phyloP scores from a whole-genome alignment of 2,888 invertebrate species.

The Perdita meconis region DNA sequence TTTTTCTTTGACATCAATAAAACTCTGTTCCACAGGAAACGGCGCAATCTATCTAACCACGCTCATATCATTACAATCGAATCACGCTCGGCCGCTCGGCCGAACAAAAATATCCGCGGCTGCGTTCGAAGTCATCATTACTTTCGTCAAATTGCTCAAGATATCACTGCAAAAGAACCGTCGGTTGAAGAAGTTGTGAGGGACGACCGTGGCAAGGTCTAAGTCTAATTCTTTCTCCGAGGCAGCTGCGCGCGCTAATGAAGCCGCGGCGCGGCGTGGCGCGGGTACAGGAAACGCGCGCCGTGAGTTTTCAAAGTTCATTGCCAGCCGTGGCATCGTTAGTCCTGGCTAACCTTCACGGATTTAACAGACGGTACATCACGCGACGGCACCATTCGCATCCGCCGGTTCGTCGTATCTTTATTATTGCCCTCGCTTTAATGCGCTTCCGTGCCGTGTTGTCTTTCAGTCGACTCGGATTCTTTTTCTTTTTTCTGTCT shows the following conservation, averaged over 20 bases:
- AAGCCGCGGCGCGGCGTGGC: slow-evolving; percentile 42
- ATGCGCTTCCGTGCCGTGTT: slow-evolving; percentile 43
- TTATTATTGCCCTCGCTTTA: slow-evolving; percentile 58
- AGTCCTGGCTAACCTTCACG: slow-evolving; percentile 57
- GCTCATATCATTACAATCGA: too few species aligned
- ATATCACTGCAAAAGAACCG: too few species aligned
- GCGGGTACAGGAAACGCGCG: slow-evolving; percentile 60
- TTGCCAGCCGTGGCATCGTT: slow-evolving; percentile 59
- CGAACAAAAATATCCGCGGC: too few species aligned
- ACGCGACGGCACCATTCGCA: slow-evolving; percentile 30
- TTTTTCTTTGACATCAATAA: too few species aligned
- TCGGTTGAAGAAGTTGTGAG: not conserved
- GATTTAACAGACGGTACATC: slow-evolving; percentile 60
- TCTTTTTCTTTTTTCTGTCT: too few species aligned
- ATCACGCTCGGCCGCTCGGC: too few species aligned
- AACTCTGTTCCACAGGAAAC: too few species aligned
- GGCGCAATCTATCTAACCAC: too few species aligned
- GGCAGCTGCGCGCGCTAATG: slow-evolving; percentile 53
- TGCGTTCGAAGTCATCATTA: too few species aligned
- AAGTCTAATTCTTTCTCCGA: not conserved
- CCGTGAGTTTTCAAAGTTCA: slow-evolving; percentile 51
- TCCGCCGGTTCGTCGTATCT: slow-evolving; percentile 55
- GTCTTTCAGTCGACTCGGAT: slow-evolving; percentile 11
- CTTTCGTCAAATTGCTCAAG: too few species aligned
- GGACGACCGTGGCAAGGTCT: not conserved